Percentiles rank a stretch among this genome's conserved stretches.
These are phyloP conservation scores for Acipenser ruthenus DNA, from an alignment of 2,797 vertebrate species.

Conservation along the genomic window DNA sequence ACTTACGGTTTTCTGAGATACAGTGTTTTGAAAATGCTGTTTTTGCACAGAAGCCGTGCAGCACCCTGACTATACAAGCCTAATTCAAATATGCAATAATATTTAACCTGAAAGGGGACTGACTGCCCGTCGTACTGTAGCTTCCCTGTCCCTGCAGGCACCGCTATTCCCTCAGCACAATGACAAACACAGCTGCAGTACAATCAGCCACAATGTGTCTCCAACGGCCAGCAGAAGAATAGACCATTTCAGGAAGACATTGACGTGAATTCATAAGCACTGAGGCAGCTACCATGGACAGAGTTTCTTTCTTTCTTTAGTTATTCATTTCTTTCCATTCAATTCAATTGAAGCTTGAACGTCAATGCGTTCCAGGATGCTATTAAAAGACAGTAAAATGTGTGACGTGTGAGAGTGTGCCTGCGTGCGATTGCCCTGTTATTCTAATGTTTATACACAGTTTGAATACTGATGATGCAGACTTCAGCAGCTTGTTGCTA, in stretches of 20 bases:
- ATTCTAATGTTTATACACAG: conserved; percentile 20
- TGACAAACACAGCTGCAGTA: background rate
- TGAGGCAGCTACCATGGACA: conserved; percentile 27
- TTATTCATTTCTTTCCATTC: background rate
- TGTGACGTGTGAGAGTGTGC: conserved; percentile 13
- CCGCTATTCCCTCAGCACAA: background rate
- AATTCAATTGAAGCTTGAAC: conserved; percentile 9
- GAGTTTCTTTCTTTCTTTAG: background rate
- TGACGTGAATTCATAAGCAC: conserved; percentile 40
- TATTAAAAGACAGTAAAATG: conserved; percentile 20
- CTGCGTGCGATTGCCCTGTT: conserved; percentile 22
- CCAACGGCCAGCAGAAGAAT: background rate
- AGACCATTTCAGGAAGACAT: conserved; percentile 34
- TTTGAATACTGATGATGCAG: conserved; percentile 36
- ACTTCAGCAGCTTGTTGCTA: background rate
- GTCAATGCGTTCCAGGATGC: background rate
- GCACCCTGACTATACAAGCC: too few species aligned
- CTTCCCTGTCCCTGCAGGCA: too few species aligned
- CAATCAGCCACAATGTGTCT: background rate
- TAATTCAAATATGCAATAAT: too few species aligned
- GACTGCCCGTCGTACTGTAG: too few species aligned
- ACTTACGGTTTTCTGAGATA: too few species aligned
- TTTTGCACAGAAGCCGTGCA: too few species aligned
- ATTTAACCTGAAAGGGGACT: too few species aligned
- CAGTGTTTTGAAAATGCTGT: too few species aligned